A percentile compares a stretch with the other conserved stretches of the same genome.
These are phyloP conservation scores for Syngnathus typhle DNA, from an alignment of 2,113 vertebrate genomes.

Conservation along the genomic window DNA sequence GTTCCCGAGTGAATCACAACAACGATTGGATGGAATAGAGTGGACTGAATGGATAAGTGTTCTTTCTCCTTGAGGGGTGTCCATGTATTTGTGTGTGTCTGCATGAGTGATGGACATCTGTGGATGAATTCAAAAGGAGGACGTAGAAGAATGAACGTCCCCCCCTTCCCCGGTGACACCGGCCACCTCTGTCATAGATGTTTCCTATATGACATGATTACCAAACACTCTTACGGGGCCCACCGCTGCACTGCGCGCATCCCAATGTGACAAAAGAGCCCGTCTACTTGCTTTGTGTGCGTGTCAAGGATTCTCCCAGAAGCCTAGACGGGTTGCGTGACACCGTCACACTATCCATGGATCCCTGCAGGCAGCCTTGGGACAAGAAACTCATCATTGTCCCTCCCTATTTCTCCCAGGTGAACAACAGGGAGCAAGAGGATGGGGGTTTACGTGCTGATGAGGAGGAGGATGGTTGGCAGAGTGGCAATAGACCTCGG, in stretches of 20 bases:
- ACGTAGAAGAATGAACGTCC: slow-evolving; percentile 35
- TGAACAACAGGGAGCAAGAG: slow-evolving; percentile 34
- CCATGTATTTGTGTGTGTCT: slow-evolving; percentile 23
- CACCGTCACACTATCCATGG: slow-evolving; percentile 49
- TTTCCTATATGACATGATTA: slow-evolving; percentile 54
- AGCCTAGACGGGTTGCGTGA: slow-evolving; percentile 45
- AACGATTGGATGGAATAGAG: slow-evolving; percentile 37
- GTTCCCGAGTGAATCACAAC: slow-evolving; percentile 27
- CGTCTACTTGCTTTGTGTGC: slow-evolving; percentile 39
- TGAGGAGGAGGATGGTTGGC: slow-evolving; percentile 31
- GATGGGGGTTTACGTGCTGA: slow-evolving; percentile 15
- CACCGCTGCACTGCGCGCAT: slow-evolving; percentile 25
- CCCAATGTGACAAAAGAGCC: slow-evolving; percentile 36
- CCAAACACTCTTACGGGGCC: slow-evolving; percentile 28
- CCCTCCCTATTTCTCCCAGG: slow-evolving; percentile 36
- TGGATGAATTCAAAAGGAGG: slow-evolving; percentile 40
- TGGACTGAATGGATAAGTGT: slow-evolving; percentile 28
- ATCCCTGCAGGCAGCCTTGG: slow-evolving; percentile 44
- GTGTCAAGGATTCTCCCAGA: slow-evolving; percentile 49
- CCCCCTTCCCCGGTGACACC: slow-evolving; percentile 41
- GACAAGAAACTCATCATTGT: slow-evolving; percentile 54
- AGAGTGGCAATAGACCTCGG: slow-evolving; percentile 40
- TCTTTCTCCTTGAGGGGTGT: slow-evolving; percentile 30
- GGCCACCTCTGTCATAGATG: slow-evolving; percentile 50
- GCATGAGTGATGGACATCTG: slow-evolving; percentile 18